A percentile compares a stretch with the other conserved stretches of the same genome.
These are phyloP conservation scores for Pseudomyrmex flavicornis DNA, from an alignment of 1,140 invertebrate species.

Conservation along the genomic window DNA sequence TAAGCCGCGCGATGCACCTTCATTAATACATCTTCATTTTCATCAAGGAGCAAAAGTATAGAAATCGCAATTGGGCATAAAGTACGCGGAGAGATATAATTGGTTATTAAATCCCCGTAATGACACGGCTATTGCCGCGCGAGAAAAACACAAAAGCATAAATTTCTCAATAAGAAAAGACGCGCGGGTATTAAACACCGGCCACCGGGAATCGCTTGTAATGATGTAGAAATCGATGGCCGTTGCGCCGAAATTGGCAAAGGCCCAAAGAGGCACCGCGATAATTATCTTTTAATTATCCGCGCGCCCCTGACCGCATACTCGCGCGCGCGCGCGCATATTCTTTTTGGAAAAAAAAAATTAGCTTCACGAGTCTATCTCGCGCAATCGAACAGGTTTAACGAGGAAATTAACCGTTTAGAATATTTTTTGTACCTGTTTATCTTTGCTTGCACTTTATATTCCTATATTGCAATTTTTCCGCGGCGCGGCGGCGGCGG, in stretches of 20 bases:
- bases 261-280: neutral
- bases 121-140: neutral
- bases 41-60: neutral
- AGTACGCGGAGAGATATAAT: constrained; percentile 16
- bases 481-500: neutral
- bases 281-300: constrained; percentile 46
- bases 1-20: neutral
- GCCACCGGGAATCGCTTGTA: neutral
- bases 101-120: constrained; percentile 34
- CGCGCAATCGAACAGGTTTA: constrained; percentile 3
- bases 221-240: neutral
- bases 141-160: constrained; percentile 7
- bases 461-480: constrained; percentile 22
- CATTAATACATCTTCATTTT: constrained; percentile 37
- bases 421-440: constrained; percentile 12
- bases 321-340: neutral
- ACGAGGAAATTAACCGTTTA: constrained; percentile 16
- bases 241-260: neutral
- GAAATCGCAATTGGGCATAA: constrained; percentile 13
- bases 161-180: constrained; percentile 22
- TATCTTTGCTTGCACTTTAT: neutral
- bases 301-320: neutral
- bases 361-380: neutral
- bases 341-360: constrained; percentile 18
- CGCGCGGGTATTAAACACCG: neutral